Conservation (phyloP, 2,888 invertebrate species). For the Drosophila trichaetosa region DNA sequence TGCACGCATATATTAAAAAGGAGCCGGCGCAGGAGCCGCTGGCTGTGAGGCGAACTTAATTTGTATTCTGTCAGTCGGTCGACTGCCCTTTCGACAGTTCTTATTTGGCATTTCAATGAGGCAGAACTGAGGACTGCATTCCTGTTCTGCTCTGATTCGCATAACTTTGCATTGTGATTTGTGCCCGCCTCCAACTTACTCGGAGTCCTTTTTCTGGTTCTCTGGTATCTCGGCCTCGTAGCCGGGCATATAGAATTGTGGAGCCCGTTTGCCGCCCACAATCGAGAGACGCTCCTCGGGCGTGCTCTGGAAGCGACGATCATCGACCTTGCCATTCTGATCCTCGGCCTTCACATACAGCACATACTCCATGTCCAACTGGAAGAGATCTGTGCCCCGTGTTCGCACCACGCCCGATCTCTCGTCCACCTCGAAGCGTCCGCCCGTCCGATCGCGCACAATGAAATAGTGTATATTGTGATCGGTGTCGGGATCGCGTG, state of each 20-base stretch:
- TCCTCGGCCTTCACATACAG: slow-evolving; percentile 98
- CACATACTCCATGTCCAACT: slow-evolving; percentile 98
- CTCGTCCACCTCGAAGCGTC: slow-evolving; percentile 93
- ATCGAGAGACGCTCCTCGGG: slow-evolving; percentile 96
- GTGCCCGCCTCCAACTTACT: slow-evolving; percentile 89
- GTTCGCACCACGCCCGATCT: slow-evolving; percentile 96
- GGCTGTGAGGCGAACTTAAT: slow-evolving; percentile 6
- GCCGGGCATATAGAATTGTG: slow-evolving; percentile 98
- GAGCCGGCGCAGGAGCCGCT: background rate
- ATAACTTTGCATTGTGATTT: slow-evolving; percentile 68
- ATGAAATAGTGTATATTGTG: slow-evolving; percentile 98
- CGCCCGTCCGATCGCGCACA: slow-evolving; percentile 94
- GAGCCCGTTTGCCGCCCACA: slow-evolving; percentile 98
- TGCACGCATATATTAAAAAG: slow-evolving; percentile 58
- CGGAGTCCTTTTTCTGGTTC: slow-evolving; percentile 98
- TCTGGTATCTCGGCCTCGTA: slow-evolving; percentile 98
- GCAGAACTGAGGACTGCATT: slow-evolving; percentile 26
- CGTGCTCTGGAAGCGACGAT: slow-evolving; percentile 94
- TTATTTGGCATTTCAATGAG: slow-evolving; percentile 77
- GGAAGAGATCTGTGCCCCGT: slow-evolving; percentile 95
- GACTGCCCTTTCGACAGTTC: slow-evolving; percentile 75
- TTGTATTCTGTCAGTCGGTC: slow-evolving; percentile 52
- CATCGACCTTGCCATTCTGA: slow-evolving; percentile 96
- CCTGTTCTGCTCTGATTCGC: slow-evolving; percentile 54
- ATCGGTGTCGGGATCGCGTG: slow-evolving; percentile 97